Conservation (phyloP, 2,797 vertebrate genomes). For the Melopsittacus undulatus region DNA sequence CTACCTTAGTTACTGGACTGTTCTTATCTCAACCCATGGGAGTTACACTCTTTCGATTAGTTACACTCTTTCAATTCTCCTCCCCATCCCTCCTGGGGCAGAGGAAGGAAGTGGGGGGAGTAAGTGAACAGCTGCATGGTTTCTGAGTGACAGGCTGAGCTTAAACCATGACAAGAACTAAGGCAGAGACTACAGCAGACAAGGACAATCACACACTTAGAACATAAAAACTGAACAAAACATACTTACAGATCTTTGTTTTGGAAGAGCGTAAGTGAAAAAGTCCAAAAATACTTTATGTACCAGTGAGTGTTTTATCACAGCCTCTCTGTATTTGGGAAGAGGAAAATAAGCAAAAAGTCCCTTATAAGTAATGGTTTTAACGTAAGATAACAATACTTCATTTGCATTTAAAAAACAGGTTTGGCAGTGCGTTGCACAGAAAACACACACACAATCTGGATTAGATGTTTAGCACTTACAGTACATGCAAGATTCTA, state of each 20-base stretch:
- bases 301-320: conserved; percentile 95
- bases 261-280: conserved; percentile 83
- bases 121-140: too few relatives aligned
- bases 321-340: conserved; percentile 85
- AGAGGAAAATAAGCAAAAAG: background rate
- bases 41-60: too few relatives aligned
- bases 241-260: conserved; percentile 88
- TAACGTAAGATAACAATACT: background rate
- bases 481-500: background rate
- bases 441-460: background rate
- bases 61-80: too few relatives aligned
- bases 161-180: background rate
- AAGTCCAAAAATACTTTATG: conserved; percentile 98
- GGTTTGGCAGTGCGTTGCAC: rapidly evolving
- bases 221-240: background rate
- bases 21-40: too few relatives aligned
- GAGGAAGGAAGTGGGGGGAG: too few relatives aligned
- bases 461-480: background rate
- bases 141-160: too few relatives aligned
- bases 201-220: background rate
- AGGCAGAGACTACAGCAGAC: background rate
- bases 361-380: background rate
- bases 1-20: too few relatives aligned
- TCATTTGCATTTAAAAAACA: background rate
- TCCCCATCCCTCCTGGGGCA: too few relatives aligned